These are phyloP conservation scores for Mimachlamys varia DNA, from an alignment of 2,888 invertebrate genomes.

Conservation along the genomic window DNA sequence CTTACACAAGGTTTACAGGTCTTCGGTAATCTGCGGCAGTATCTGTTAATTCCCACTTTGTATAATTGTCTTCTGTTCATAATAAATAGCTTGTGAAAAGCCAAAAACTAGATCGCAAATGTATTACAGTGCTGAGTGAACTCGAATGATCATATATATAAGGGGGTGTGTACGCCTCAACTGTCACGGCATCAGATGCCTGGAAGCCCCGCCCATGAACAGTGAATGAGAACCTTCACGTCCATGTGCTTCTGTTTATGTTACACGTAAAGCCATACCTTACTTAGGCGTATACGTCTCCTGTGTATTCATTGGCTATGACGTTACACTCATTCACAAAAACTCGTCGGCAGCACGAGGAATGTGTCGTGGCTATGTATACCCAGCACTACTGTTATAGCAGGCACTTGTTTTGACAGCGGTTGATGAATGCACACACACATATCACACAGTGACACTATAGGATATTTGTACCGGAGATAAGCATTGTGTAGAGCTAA, in stretches of 20 bases:
- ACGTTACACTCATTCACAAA: conserved; percentile 33
- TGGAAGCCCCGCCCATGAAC: conserved; percentile 8
- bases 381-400: neutral
- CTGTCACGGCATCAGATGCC: conserved; percentile 29
- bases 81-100: conserved; percentile 32
- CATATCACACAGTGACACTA: conserved; percentile 7
- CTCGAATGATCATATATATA: conserved; percentile 31
- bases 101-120: conserved; percentile 28
- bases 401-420: neutral
- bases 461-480: neutral
- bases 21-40: neutral
- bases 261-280: conserved; percentile 24
- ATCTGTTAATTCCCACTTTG: neutral
- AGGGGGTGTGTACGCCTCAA: conserved; percentile 38
- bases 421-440: conserved; percentile 3
- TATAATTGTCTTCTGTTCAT: conserved; percentile 22
- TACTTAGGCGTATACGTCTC: neutral
- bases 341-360: conserved; percentile 4
- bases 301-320: conserved; percentile 31
- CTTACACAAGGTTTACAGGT: neutral
- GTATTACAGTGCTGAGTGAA: conserved; percentile 34
- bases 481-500: neutral
- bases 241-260: conserved; percentile 41
- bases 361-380: conserved; percentile 1
- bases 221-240: conserved; percentile 17